Evolutionary conservation across 2,797 vertebrate species (phyloP).

Genomic region (Sphaeramia orbicularis): DNA sequence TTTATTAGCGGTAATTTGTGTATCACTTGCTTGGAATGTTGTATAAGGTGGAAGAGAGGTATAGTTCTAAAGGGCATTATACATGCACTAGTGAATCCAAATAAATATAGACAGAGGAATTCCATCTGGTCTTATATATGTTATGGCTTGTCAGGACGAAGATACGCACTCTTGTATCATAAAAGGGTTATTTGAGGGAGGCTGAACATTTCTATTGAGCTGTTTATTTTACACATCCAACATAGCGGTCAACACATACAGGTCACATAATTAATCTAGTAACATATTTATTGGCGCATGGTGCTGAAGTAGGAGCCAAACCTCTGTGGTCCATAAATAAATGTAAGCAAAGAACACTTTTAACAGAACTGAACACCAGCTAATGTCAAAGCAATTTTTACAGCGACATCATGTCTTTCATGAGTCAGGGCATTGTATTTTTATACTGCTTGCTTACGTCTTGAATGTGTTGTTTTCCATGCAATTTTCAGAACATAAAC

Average conservation of each 20-base stretch:
- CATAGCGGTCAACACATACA: constrained; percentile 30
- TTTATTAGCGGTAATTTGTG: constrained; percentile 68
- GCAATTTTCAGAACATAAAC: constrained; percentile 19
- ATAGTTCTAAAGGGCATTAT: constrained; percentile 33
- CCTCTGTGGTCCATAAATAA: constrained; percentile 13
- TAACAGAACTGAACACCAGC: not conserved
- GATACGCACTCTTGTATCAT: constrained; percentile 28
- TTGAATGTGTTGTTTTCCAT: constrained; percentile 12
- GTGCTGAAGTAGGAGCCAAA: constrained; percentile 15
- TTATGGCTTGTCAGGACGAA: constrained; percentile 26
- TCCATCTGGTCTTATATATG: constrained; percentile 57
- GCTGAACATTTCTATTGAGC: constrained; percentile 11
- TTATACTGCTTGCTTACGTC: constrained; percentile 6
- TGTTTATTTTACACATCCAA: constrained; percentile 31
- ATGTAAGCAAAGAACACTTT: constrained; percentile 12
- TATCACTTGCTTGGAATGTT: constrained; percentile 71
- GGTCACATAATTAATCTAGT: constrained; percentile 17
- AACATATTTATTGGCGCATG: constrained; percentile 30
- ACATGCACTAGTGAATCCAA: constrained; percentile 49
- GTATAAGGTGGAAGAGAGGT: constrained; percentile 43
- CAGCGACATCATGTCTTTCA: constrained; percentile 17
- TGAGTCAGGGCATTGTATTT: constrained; percentile 16
- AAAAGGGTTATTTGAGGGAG: constrained; percentile 25
- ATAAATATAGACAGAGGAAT: constrained; percentile 57
- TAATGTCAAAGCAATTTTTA: constrained; percentile 23